Evolutionary conservation across 1,140 invertebrate species (phyloP).

Genomic region (Lepidurus arcticus): DNA sequence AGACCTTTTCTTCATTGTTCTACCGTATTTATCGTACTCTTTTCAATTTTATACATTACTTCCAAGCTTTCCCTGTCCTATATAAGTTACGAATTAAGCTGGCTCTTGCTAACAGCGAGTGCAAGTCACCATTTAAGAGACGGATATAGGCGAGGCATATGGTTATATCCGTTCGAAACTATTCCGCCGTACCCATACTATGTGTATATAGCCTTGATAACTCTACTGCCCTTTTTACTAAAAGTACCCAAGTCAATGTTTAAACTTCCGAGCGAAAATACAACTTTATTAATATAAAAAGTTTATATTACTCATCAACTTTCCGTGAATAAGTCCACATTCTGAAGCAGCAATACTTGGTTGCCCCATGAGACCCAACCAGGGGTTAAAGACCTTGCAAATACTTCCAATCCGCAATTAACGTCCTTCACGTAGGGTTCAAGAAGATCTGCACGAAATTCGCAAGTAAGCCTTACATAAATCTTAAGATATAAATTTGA

Average conservation of each 20-base stretch:
- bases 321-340: conserved; percentile 53
- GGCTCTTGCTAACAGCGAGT: not conserved
- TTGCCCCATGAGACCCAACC: conserved; percentile 74
- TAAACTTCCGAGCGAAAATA: not conserved
- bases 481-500: not conserved
- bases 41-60: not conserved
- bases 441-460: conserved; percentile 55
- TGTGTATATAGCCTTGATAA: not conserved
- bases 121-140: not conserved
- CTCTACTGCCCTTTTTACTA: not conserved
- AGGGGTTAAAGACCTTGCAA: conserved; percentile 79
- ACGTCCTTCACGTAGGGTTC: conserved; percentile 52
- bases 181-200: not conserved
- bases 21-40: not conserved
- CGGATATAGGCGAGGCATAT: not conserved
- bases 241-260: not conserved
- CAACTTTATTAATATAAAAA: not conserved
- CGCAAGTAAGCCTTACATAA: not conserved
- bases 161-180: not conserved
- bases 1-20: not conserved
- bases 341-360: conserved; percentile 76
- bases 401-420: conserved; percentile 72
- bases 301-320: not conserved
- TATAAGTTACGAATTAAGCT: not conserved
- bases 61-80: not conserved